Conservation (phyloP, 2,797 vertebrate genomes). For the Mormyrops boulengeri region DNA sequence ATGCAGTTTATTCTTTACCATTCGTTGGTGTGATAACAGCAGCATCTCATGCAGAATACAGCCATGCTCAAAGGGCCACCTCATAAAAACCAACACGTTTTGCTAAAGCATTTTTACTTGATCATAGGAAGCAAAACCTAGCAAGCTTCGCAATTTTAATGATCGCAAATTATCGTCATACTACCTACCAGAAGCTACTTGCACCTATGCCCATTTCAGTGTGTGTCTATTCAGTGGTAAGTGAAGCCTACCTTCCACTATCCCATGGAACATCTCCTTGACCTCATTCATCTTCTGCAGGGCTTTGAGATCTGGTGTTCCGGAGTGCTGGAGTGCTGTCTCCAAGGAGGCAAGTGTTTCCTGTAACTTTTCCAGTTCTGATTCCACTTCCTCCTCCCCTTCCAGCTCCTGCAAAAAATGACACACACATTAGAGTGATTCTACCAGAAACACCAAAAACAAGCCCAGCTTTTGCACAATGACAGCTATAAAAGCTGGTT, state of each 20-base stretch:
- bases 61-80: neutral
- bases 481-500: neutral
- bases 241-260: slow-evolving; percentile 66
- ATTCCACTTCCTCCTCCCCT: slow-evolving; percentile 60
- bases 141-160: neutral
- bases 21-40: neutral
- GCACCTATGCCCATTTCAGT: neutral
- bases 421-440: neutral
- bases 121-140: neutral
- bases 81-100: neutral
- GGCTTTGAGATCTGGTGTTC: slow-evolving; percentile 80
- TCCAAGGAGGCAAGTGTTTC: slow-evolving; percentile 62
- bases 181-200: neutral
- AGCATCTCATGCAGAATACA: neutral
- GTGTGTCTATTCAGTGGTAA: neutral
- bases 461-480: neutral
- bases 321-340: slow-evolving; percentile 58
- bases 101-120: neutral
- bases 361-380: slow-evolving; percentile 52
- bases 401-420: slow-evolving; percentile 52
- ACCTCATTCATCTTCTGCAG: slow-evolving; percentile 69
- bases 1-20: neutral
- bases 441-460: neutral
- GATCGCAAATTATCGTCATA: neutral
- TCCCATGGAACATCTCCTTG: slow-evolving; percentile 69